Conservation (phyloP, 2,888 invertebrate species). For the Meloe dianella region DNA sequence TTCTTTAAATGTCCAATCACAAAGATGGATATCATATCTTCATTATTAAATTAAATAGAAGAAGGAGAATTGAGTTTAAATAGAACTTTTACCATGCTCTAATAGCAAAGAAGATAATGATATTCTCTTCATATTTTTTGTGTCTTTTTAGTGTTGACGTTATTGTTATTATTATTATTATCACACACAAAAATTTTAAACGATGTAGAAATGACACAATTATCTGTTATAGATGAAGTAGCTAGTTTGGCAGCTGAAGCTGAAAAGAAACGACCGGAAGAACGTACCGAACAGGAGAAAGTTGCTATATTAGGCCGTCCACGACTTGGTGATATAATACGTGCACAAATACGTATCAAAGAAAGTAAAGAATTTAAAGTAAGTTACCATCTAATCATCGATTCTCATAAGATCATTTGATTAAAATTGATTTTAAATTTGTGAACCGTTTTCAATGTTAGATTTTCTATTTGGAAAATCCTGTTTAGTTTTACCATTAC, state of each 20-base stretch:
- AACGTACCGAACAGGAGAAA: slow-evolving; percentile 81
- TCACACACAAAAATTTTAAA: no score
- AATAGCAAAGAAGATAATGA: neutral
- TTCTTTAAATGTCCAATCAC: no score
- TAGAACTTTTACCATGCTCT: neutral
- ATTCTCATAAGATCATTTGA: no score
- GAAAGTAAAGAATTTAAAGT: slow-evolving; percentile 99
- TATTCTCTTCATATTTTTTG: neutral
- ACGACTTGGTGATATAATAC: slow-evolving; percentile 83
- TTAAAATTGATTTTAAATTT: slow-evolving; percentile 3
- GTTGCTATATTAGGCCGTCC: slow-evolving; percentile 92
- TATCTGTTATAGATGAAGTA: slow-evolving; percentile 65
- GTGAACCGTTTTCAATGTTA: slow-evolving; percentile 28
- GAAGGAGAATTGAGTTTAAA: neutral
- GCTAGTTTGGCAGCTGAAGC: slow-evolving; percentile 69
- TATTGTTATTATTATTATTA: no score
- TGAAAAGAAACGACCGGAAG: slow-evolving; percentile 69
- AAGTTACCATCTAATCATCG: slow-evolving; percentile 51
- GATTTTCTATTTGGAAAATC: no score
- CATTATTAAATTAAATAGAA: neutral
- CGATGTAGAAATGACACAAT: no score
- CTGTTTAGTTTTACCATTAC: no score
- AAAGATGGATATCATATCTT: no score
- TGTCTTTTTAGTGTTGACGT: neutral
- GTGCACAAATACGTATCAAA: slow-evolving; percentile 88